A percentile compares a stretch with the other conserved stretches of the same genome.
phyloP scores from a whole-genome alignment of 2,888 invertebrate genomes.

The Mimas tiliae region DNA sequence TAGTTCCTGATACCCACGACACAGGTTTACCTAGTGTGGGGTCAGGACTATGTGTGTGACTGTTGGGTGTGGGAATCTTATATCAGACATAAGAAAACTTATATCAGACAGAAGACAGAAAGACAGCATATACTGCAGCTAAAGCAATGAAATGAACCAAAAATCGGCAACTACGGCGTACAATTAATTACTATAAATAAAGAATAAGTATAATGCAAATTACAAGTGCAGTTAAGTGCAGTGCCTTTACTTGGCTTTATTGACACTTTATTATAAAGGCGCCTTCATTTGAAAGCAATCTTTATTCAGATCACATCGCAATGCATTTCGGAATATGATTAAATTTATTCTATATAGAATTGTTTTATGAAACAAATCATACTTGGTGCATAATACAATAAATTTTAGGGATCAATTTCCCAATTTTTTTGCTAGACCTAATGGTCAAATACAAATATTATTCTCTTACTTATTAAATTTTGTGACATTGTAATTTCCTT shows the following conservation, averaged over 20 bases:
- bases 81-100: no score
- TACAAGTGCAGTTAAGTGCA: not conserved
- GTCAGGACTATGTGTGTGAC: no score
- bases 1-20: no score
- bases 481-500: no score
- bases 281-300: conserved; percentile 11
- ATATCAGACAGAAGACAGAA: no score
- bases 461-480: no score
- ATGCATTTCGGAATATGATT: conserved; percentile 12
- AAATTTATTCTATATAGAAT: conserved; percentile 24
- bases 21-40: no score
- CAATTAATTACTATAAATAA: not conserved
- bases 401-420: not conserved
- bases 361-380: conserved; percentile 36
- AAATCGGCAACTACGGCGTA: no score
- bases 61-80: no score
- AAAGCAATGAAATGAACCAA: no score
- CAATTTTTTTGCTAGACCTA: not conserved
- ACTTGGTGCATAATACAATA: conserved; percentile 17
- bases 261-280: not conserved
- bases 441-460: no score
- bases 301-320: not conserved
- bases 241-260: not conserved
- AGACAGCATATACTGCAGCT: no score
- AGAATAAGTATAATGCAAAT: not conserved